Conservation (phyloP, 2,888 invertebrate species). For the Melanophora roralis region DNA sequence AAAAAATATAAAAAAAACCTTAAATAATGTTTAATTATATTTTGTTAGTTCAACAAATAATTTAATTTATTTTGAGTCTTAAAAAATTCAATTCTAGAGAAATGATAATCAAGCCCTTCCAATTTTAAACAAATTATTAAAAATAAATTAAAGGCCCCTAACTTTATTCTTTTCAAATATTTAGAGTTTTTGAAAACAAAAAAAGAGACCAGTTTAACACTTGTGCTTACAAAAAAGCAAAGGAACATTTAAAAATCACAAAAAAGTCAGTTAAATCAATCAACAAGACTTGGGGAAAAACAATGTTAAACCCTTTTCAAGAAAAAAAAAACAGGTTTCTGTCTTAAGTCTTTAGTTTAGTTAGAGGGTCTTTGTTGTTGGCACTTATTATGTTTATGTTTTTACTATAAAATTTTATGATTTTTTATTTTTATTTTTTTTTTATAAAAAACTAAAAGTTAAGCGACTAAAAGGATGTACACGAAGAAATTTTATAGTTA, state of each 20-base stretch:
- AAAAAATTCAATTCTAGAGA: background rate
- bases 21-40: too few species aligned
- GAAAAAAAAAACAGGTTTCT: slow-evolving; percentile 11
- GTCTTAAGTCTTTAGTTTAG: background rate
- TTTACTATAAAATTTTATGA: too few species aligned
- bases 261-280: slow-evolving; percentile 46
- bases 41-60: too few species aligned
- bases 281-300: slow-evolving; percentile 17
- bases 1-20: too few species aligned
- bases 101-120: background rate
- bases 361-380: background rate
- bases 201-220: slow-evolving; percentile 32
- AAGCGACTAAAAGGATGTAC: too few species aligned
- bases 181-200: background rate
- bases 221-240: slow-evolving; percentile 7
- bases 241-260: background rate
- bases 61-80: too few species aligned
- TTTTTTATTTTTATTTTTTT: too few species aligned
- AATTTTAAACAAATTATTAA: background rate
- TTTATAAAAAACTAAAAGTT: too few species aligned
- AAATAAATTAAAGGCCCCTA: background rate
- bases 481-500: too few species aligned
- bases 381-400: background rate
- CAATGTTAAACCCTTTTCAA: slow-evolving; percentile 25
- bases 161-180: background rate